Conservation (phyloP, 2,797 vertebrate genomes). For the Periophthalmus magnuspinnatus region DNA sequence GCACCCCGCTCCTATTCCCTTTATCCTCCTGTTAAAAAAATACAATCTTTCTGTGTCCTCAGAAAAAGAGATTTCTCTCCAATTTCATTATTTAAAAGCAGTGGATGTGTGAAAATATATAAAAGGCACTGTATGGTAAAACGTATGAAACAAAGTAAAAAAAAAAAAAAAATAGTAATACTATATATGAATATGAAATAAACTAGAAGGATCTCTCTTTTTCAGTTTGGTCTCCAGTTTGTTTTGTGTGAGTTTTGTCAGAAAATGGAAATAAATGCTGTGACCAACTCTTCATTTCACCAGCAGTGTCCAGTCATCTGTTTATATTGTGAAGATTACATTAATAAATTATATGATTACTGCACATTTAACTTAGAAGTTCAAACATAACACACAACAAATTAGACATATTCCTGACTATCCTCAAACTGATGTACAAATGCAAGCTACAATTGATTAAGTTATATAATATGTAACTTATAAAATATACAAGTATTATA, state of each 20-base stretch:
- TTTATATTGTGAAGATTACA: constrained; percentile 3
- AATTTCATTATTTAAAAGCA: constrained; percentile 71
- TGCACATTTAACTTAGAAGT: background rate
- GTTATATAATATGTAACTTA: too few species aligned
- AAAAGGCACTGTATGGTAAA: constrained; percentile 56
- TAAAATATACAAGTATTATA: too few species aligned
- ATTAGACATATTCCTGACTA: too few species aligned
- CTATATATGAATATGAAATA: constrained; percentile 61
- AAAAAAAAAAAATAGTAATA: background rate
- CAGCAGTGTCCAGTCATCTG: constrained; percentile 34
- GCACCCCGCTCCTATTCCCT: constrained; percentile 7
- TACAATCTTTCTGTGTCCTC: constrained; percentile 77
- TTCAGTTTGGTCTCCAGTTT: constrained; percentile 73
- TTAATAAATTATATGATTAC: background rate
- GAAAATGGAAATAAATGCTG: constrained; percentile 68
- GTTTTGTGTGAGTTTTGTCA: constrained; percentile 69
- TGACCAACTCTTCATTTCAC: constrained; percentile 46
- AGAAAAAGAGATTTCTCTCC: constrained; percentile 81
- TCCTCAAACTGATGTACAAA: background rate
- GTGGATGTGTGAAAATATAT: constrained; percentile 41
- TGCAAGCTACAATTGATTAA: background rate
- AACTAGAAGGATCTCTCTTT: constrained; percentile 79
- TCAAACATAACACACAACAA: too few species aligned
- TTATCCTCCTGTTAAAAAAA: constrained; percentile 41
- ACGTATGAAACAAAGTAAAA: constrained; percentile 51